Percentiles rank a stretch among this genome's conserved stretches.
Evolutionary conservation across 2,888 invertebrate genomes (phyloP).

Genomic region (Elmis aenea): DNA sequence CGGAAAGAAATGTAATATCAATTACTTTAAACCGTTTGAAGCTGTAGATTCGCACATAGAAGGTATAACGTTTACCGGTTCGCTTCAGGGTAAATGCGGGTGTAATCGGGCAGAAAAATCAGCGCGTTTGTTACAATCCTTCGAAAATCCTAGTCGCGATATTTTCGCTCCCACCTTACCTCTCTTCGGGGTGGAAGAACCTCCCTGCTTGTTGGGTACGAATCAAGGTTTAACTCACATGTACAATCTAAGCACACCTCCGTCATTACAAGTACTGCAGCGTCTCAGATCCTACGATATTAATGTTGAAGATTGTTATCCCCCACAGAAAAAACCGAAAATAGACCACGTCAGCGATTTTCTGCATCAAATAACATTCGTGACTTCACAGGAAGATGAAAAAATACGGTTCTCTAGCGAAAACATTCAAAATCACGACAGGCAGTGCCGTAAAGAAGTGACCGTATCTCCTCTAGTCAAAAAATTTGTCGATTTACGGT

Average conservation of each 20-base stretch:
- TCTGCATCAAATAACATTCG: slow-evolving; percentile 36
- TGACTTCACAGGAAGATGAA: slow-evolving; percentile 34
- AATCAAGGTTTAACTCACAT: slow-evolving; percentile 40
- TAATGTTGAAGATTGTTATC: slow-evolving; percentile 44
- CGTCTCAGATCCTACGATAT: slow-evolving; percentile 49
- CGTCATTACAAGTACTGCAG: slow-evolving; percentile 37
- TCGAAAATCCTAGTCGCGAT: background rate
- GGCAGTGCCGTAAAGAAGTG: slow-evolving; percentile 21
- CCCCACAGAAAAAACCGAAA: slow-evolving; percentile 42
- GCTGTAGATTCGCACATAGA: slow-evolving; percentile 42
- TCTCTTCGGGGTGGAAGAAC: slow-evolving; percentile 56
- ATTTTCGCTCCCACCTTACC: slow-evolving; percentile 46
- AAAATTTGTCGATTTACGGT: slow-evolving; percentile 55
- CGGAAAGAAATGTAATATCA: slow-evolving; percentile 14
- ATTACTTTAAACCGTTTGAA: slow-evolving; percentile 40
- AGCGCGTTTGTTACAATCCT: background rate
- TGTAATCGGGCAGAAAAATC: slow-evolving; percentile 3
- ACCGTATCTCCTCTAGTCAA: slow-evolving; percentile 58
- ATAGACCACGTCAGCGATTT: slow-evolving; percentile 41
- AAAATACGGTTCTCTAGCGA: slow-evolving; percentile 24
- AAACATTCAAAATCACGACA: slow-evolving; percentile 15
- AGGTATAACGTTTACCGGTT: slow-evolving; percentile 22
- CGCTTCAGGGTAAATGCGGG: background rate
- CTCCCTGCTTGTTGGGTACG: slow-evolving; percentile 42
- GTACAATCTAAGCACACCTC: slow-evolving; percentile 42